Base-by-base conservation (phyloP, 2,888 invertebrate genomes). In the Unio delphinus region DNA sequence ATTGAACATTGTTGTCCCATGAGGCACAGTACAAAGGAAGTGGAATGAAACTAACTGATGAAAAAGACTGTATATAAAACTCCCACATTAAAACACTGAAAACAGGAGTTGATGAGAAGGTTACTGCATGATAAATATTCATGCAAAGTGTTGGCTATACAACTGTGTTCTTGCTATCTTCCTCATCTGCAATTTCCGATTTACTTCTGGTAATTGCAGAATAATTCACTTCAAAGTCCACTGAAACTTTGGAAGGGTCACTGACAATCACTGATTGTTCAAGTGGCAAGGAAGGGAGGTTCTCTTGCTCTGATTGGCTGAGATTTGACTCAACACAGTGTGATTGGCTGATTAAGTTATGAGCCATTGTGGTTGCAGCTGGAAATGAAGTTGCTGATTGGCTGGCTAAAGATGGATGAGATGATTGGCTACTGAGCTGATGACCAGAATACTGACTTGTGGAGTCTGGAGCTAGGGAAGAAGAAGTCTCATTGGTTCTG, bases 331-430 rank as follows among this genome's bases (percentile, higher is more conserved):
- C 64, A 57, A 60, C 65, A 62, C 57, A 59, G 60, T 55, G 60
- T 59, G 64, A 64, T 66, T 69, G 64, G 65, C 65, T 26, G 26
- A 45, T 45, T 45, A 45, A 45, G 11, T 45, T 45, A 45, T 63
- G 55, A 54, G 45, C 55, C 61, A 69, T 59, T 60, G 62, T 64
- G 28, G 64, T 65, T 63, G 65, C 67, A 63, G 76, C 75, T 78
- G 72, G 73, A 64, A 69, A 69, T 58, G 80, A 72, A 57, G 75
- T 65, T 60, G 67, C 65, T 73, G 73, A 70, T 66, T 74, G 78
- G 67, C 70, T 67, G 63, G 28, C 58, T 3, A 70, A 66, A 23
- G 64, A 56, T 26, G 23, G 55, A 23, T 65, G 69, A 63, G 69
- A 64, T 56, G 58, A 68, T 30, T 63, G 71, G 69, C 64, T 34